Base-by-base conservation (phyloP, 2,113 vertebrate species). In the Galbula dea region DNA sequence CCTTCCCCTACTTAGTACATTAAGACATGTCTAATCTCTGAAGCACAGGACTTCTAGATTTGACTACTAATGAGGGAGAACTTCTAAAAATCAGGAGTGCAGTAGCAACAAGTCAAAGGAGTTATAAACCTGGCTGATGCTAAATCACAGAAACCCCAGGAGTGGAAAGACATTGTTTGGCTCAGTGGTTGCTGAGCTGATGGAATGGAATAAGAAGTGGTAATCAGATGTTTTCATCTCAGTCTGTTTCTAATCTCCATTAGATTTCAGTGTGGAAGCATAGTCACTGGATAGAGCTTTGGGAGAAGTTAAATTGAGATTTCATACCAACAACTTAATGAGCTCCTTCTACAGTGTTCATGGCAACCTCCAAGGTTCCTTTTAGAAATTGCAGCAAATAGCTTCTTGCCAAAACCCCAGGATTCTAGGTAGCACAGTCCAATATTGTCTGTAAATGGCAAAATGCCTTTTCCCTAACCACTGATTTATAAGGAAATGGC, bases 1-100 rank as follows among this genome's bases (percentile, higher is more conserved):
- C 68, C 32, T 87, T 83, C 78, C 34, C 32, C 5, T 93, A 82
- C 71, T 67, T 93, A 86, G 65, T 81, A 37, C 49, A 18, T 88
- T 88, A 83, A 94, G 85, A 65, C 72, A 71, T 63, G 59, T 93
- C 51, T 91, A 52, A 74, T 78, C 61, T 88, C 84, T 37, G 49
- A 58, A 84, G 77, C 15, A 0, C 57, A 61, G 59, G 37, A 34
- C 72, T 74, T 43, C 39, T 82, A 58, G 88, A 23, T 59, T 69
- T 65, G 46, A 16, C 63, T 83, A 9, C 48, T 69, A 32, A 27
- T 20, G 89, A 87, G 63, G n/a, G n/a, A n/a, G n/a, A n/a, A 2
- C 41, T 75, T 43, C 66, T 72, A 6, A 65, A 89, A 82, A 37
- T 52, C 39, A 54, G 45, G 51, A 76, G 88, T 51, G 16, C 43